Conservation (phyloP, 2,888 invertebrate species). For the Acanthosoma haemorrhoidale region DNA sequence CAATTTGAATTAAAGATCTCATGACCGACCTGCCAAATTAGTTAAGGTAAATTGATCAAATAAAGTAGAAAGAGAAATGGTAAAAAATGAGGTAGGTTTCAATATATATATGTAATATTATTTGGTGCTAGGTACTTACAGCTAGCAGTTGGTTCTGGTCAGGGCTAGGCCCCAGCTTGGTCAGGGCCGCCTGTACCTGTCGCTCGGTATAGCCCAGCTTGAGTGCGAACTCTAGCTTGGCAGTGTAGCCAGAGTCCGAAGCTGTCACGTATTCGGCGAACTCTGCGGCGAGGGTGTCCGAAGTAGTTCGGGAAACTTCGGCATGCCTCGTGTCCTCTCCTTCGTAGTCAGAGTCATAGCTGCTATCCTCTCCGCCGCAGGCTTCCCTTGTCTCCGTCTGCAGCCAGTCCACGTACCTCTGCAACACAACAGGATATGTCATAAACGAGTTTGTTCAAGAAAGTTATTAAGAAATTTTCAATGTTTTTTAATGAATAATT, state of each 20-base stretch:
- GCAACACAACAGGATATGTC: conserved; percentile 44
- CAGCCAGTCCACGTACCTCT: conserved; percentile 71
- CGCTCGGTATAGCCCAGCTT: conserved; percentile 88
- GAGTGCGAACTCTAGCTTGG: conserved; percentile 80
- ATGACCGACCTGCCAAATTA: no score
- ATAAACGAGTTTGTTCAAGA: no score
- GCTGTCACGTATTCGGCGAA: conserved; percentile 73
- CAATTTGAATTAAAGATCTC: no score
- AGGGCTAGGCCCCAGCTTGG: conserved; percentile 77
- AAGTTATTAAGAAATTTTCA: no score
- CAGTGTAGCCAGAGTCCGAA: conserved; percentile 48
- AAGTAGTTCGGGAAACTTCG: conserved; percentile 73
- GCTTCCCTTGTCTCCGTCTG: conserved; percentile 46
- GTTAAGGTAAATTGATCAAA: no score
- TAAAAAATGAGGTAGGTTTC: no score
- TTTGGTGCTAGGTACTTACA: no score
- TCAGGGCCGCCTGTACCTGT: conserved; percentile 73
- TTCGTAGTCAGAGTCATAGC: conserved; percentile 79
- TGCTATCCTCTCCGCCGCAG: conserved; percentile 64
- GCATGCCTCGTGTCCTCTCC: conserved; percentile 61
- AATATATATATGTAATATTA: no score
- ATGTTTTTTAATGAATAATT: no score
- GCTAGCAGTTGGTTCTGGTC: conserved; percentile 81
- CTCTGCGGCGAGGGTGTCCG: conserved; percentile 79
- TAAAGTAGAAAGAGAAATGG: no score